Conservation (phyloP, 2,888 invertebrate genomes). For the Chalcis sispes region DNA sequence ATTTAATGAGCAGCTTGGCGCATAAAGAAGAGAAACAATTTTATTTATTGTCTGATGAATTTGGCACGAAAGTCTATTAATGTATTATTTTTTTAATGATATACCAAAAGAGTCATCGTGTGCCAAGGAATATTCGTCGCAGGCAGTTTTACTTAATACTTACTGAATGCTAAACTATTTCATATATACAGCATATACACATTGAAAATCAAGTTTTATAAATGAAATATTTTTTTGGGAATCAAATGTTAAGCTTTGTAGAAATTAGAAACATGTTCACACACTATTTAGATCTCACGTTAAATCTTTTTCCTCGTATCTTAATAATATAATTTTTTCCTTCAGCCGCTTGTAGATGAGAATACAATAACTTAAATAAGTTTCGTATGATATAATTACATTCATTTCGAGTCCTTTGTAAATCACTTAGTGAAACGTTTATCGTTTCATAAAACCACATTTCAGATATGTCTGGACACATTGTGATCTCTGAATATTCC, state of each 20-base stretch:
- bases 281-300: constrained; percentile 37
- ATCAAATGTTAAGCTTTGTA: constrained; percentile 41
- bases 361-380: constrained; percentile 6
- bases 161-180: constrained; percentile 51
- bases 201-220: constrained; percentile 42
- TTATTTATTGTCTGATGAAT: constrained; percentile 53
- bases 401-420: constrained; percentile 16
- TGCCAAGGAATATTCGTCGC: constrained; percentile 62
- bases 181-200: constrained; percentile 57
- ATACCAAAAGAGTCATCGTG: constrained; percentile 14
- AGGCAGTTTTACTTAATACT: constrained; percentile 61
- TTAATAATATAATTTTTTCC: constrained; percentile 30
- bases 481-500: constrained; percentile 16
- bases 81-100: constrained; percentile 24
- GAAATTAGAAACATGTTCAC: constrained; percentile 44
- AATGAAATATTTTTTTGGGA: constrained; percentile 33
- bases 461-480: constrained; percentile 36
- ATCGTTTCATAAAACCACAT: constrained; percentile 3
- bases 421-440: background rate
- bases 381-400: constrained; percentile 8
- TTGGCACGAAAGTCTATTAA: constrained; percentile 53
- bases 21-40: constrained; percentile 19
- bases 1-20: constrained; percentile 28
- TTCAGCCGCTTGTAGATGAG: constrained; percentile 28
- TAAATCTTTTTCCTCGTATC: constrained; percentile 14